Conservation (phyloP, 2,888 invertebrate genomes). For the Atrina japonica region DNA sequence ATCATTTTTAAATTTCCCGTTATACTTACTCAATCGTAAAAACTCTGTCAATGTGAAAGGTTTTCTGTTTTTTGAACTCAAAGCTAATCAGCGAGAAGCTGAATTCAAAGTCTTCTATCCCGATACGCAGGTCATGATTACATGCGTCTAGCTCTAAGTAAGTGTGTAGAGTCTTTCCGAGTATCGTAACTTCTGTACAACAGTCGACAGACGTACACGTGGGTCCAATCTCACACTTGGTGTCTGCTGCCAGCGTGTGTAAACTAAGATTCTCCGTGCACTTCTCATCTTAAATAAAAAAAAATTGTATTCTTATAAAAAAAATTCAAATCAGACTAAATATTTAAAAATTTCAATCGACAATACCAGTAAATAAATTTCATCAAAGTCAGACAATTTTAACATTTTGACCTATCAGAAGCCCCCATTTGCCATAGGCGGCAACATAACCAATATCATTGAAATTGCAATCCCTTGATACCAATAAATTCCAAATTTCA, state of each 20-base stretch:
- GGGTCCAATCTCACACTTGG: slow-evolving; percentile 42
- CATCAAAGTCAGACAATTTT: too few species aligned
- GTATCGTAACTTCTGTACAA: slow-evolving; percentile 36
- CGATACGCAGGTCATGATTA: slow-evolving; percentile 42
- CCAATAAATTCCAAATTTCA: too few species aligned
- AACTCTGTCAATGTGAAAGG: slow-evolving; percentile 28
- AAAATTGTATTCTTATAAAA: too few species aligned
- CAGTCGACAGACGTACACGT: slow-evolving; percentile 48
- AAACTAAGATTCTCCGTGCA: slow-evolving; percentile 4
- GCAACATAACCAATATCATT: too few species aligned
- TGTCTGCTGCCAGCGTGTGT: not conserved
- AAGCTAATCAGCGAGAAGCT: slow-evolving; percentile 43
- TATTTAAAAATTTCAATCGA: too few species aligned
- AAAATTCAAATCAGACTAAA: too few species aligned
- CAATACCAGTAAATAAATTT: too few species aligned
- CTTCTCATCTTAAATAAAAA: slow-evolving; percentile 2
- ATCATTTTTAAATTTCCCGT: too few species aligned
- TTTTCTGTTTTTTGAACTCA: slow-evolving; percentile 36
- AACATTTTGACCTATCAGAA: too few species aligned
- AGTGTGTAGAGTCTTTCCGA: slow-evolving; percentile 37
- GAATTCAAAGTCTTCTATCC: slow-evolving; percentile 49
- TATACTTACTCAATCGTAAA: slow-evolving; percentile 28
- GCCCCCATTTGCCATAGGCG: too few species aligned
- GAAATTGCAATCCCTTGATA: too few species aligned
- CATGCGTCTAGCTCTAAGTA: slow-evolving; percentile 49